phyloP scores from a whole-genome alignment of 2,797 vertebrate species.

The Ceyx erithaca region DNA sequence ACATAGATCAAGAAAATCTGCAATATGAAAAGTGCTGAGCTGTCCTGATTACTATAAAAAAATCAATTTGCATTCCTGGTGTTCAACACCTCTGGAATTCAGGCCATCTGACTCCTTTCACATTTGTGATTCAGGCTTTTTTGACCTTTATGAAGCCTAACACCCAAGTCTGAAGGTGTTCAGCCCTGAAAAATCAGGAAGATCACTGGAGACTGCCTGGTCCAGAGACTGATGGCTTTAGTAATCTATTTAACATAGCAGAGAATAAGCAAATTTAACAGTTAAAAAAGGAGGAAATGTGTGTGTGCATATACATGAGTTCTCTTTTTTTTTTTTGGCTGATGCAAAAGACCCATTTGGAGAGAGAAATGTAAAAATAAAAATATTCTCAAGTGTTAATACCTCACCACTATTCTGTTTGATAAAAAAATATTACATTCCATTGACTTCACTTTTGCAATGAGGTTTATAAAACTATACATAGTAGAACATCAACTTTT shows the following conservation, averaged over 20 bases:
- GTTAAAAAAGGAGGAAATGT: neutral
- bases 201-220: neutral
- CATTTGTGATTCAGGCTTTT: neutral
- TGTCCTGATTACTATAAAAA: neutral
- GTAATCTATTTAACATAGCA: neutral
- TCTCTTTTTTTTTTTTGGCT: neutral
- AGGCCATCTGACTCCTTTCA: neutral
- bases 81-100: neutral
- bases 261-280: neutral
- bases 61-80: neutral
- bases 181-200: neutral
- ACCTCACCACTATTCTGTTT: neutral
- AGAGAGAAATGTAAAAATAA: neutral
- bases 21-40: neutral
- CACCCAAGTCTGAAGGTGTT: neutral
- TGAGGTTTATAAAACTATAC: slow-evolving; percentile 26
- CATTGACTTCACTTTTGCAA: neutral
- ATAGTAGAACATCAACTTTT: slow-evolving; percentile 14
- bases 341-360: neutral
- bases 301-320: rapidly evolving
- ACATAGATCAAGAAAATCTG: neutral
- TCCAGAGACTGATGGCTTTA: neutral
- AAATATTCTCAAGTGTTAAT: neutral
- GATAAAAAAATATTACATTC: neutral
- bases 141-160: neutral